A percentile compares a stretch with the other conserved stretches of the same genome.
phyloP scores from a whole-genome alignment of 1,140 invertebrate genomes.

The Euura lappo region DNA sequence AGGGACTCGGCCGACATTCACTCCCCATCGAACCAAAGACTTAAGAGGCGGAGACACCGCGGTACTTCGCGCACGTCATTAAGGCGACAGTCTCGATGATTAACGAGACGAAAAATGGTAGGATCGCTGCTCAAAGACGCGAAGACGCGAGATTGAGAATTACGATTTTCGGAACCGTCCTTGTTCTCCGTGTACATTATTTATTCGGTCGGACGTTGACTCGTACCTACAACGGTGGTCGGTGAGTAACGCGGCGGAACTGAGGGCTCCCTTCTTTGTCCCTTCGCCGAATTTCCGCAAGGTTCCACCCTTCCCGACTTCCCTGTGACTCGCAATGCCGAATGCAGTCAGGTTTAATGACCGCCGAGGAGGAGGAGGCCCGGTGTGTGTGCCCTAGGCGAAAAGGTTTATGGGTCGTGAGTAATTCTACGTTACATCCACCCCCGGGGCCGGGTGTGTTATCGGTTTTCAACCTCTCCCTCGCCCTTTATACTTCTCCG shows the following conservation, averaged over 20 bases:
- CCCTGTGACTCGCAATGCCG: neutral
- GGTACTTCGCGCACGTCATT: neutral
- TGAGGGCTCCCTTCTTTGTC: constrained; percentile 19
- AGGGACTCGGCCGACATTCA: neutral
- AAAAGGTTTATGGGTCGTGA: neutral
- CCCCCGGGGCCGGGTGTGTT: neutral
- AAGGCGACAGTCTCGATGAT: neutral
- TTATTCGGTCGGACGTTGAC: no score
- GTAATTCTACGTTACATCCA: neutral
- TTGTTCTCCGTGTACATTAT: no score
- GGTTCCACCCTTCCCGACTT: constrained; percentile 10
- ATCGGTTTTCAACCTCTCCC: neutral
- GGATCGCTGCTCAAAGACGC: neutral
- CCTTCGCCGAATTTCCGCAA: neutral
- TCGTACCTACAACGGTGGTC: no score
- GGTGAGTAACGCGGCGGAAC: neutral
- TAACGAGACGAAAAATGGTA: neutral
- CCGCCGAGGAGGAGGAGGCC: neutral
- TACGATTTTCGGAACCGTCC: no score
- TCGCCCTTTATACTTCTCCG: neutral
- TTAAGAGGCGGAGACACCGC: neutral
- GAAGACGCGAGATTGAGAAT: no score
- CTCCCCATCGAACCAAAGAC: neutral
- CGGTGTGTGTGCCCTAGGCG: no score
- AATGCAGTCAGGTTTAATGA: neutral